phyloP scores from a whole-genome alignment of 2,888 invertebrate genomes.

The Ochropleura leucogaster region DNA sequence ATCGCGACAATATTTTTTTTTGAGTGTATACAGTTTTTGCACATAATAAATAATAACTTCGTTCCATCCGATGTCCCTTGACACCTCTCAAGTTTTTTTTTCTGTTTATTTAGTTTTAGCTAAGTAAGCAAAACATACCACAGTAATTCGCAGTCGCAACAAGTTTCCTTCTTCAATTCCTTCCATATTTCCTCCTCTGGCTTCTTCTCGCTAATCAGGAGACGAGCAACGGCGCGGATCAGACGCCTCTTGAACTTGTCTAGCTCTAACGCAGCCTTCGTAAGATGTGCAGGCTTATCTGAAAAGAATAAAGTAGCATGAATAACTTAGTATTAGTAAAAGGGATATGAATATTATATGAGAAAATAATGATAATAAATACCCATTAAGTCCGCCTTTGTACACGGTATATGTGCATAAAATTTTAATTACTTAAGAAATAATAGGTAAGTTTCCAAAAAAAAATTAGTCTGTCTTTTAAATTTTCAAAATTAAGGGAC shows the following conservation, averaged over 20 bases:
- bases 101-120: too few species aligned
- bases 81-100: too few species aligned
- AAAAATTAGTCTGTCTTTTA: too few species aligned
- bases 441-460: too few species aligned
- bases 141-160: conserved; percentile 78
- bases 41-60: too few species aligned
- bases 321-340: neutral
- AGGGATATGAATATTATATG: neutral
- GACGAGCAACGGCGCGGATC: conserved; percentile 80
- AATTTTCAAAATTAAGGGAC: too few species aligned
- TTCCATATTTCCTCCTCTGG: conserved; percentile 77
- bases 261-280: conserved; percentile 60
- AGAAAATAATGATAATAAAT: neutral
- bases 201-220: conserved; percentile 73
- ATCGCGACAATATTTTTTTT: too few species aligned
- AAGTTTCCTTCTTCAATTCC: conserved; percentile 76
- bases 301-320: neutral
- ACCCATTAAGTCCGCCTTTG: too few species aligned
- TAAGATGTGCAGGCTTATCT: neutral
- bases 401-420: too few species aligned
- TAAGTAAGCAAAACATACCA: conserved; percentile 75
- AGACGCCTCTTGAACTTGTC: conserved; percentile 85
- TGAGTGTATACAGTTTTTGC: too few species aligned
- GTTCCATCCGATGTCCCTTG: too few species aligned
- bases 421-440: too few species aligned